Evolutionary conservation across 1,140 invertebrate genomes (phyloP).

Genomic region (Lepidurus arcticus): DNA sequence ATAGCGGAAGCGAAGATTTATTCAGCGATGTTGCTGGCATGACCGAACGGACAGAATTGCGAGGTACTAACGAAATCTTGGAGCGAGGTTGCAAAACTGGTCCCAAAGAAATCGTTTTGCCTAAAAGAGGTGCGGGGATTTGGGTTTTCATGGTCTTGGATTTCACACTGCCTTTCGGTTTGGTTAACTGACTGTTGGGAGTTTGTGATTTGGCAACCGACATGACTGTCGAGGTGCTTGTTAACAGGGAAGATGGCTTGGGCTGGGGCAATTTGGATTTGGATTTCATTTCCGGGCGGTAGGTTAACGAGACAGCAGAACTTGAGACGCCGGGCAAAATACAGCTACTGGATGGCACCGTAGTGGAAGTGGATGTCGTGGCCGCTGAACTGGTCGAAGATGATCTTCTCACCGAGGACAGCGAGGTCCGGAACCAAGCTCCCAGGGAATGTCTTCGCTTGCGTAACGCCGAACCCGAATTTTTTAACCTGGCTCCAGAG

Average conservation of each 20-base stretch:
- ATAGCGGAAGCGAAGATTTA: background rate
- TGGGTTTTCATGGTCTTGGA: background rate
- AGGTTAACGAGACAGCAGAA: slow-evolving; percentile 24
- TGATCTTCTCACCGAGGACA: slow-evolving; percentile 24
- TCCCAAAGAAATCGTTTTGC: background rate
- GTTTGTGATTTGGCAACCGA: background rate
- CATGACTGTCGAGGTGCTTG: background rate
- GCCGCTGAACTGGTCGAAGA: background rate
- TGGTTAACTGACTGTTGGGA: background rate
- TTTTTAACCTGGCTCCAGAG: background rate
- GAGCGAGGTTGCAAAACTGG: background rate
- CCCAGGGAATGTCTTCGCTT: slow-evolving; percentile 24
- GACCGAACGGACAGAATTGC: background rate
- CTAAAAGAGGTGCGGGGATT: background rate
- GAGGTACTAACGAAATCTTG: background rate
- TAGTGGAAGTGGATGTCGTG: background rate
- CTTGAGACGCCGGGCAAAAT: slow-evolving; percentile 25
- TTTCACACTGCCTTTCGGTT: background rate
- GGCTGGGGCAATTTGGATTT: slow-evolving; percentile 15
- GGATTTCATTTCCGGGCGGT: slow-evolving; percentile 23
- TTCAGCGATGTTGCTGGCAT: background rate
- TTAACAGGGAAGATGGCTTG: background rate
- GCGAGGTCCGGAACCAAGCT: slow-evolving; percentile 25
- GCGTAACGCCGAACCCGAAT: background rate
- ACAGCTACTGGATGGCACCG: background rate